Evolutionary conservation across 2,113 vertebrate genomes (phyloP).

Genomic region (Ceyx margarethae): DNA sequence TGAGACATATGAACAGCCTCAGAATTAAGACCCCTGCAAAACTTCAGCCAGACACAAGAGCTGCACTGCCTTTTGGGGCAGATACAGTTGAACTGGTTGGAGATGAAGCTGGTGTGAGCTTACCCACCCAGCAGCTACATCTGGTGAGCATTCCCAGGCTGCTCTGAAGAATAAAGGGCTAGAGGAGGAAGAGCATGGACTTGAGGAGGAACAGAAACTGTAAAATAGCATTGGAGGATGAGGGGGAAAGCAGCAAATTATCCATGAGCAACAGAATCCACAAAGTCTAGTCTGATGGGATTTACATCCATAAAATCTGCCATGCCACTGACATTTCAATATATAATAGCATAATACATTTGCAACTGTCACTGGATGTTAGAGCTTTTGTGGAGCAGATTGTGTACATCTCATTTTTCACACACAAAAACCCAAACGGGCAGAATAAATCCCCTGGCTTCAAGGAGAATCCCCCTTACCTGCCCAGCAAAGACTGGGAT

Average conservation of each 20-base stretch:
- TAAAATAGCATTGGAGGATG: neutral
- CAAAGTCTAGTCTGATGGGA: neutral
- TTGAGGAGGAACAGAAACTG: slow-evolving; percentile 10
- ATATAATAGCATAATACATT: neutral
- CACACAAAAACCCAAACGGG: neutral
- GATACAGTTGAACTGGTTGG: neutral
- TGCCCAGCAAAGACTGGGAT: neutral
- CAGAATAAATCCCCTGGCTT: neutral
- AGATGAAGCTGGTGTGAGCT: neutral
- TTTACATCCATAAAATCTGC: slow-evolving; percentile 23
- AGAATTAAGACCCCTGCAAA: slow-evolving; percentile 12
- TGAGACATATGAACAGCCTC: slow-evolving; percentile 4
- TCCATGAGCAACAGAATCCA: slow-evolving; percentile 13
- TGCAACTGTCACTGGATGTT: neutral
- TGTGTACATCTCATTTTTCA: neutral
- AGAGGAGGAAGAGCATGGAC: neutral
- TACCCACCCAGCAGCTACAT: neutral
- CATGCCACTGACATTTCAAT: neutral
- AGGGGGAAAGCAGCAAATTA: neutral
- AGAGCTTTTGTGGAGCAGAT: neutral
- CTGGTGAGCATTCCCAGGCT: neutral
- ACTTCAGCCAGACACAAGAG: slow-evolving; percentile 25
- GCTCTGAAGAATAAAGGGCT: neutral
- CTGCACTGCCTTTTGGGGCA: slow-evolving; percentile 13
- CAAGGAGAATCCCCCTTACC: neutral